Percentiles rank a stretch among this genome's conserved stretches.
These are phyloP conservation scores for Cnemophilus loriae DNA, from an alignment of 2,113 vertebrate species.

Conservation along the genomic window DNA sequence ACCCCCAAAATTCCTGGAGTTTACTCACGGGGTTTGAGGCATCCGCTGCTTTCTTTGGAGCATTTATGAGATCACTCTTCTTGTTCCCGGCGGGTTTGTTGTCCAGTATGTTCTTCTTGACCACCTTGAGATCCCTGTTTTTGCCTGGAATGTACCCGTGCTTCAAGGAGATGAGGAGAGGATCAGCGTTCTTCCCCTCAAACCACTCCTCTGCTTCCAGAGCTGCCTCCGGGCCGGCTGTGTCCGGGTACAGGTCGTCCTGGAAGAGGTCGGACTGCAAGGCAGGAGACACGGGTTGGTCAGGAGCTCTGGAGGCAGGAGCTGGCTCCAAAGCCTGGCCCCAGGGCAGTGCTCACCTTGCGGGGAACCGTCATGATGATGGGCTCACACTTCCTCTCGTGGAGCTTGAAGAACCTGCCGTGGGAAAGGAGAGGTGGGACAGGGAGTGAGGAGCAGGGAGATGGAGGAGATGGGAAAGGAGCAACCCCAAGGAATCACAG, in stretches of 20 bases:
- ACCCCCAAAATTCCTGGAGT: neutral
- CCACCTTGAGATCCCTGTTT: constrained; percentile 90
- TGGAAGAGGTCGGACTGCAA: constrained; percentile 95
- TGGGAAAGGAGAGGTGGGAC: neutral
- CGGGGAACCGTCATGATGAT: constrained; percentile 98
- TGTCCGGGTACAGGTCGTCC: constrained; percentile 95
- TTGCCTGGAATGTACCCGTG: constrained; percentile 90
- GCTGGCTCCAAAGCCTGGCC: neutral
- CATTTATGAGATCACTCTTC: constrained; percentile 79
- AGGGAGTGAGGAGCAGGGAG: neutral
- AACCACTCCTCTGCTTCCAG: constrained; percentile 97
- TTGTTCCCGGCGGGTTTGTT: constrained; percentile 80
- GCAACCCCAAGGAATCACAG: neutral
- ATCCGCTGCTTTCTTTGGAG: constrained; percentile 77
- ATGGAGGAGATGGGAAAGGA: neutral
- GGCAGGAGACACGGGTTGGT: neutral
- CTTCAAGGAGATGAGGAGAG: constrained; percentile 91
- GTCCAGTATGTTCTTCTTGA: constrained; percentile 93
- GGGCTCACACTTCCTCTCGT: constrained; percentile 95
- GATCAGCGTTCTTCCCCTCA: constrained; percentile 89
- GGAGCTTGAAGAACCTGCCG: constrained; percentile 93
- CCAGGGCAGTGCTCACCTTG: constrained; percentile 79
- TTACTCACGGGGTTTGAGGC: constrained; percentile 65
- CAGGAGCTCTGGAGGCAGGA: neutral
- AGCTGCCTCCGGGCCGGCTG: constrained; percentile 85